These are phyloP conservation scores for Spilosoma lubricipeda DNA, from an alignment of 2,888 invertebrate genomes.

Conservation along the genomic window DNA sequence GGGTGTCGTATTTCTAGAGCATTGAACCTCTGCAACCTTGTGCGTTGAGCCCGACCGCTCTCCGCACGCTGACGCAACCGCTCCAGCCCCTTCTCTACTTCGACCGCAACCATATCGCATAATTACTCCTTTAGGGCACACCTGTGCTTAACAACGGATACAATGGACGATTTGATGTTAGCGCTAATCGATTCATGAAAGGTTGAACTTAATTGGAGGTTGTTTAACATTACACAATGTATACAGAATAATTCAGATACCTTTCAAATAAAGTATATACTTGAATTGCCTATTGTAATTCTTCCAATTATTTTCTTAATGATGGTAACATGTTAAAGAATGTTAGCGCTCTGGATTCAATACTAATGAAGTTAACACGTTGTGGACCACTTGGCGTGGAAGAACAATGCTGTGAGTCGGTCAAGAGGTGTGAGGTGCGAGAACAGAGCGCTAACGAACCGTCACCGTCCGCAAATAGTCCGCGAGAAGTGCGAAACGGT, in stretches of 20 bases:
- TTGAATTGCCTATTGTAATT: slow-evolving; percentile 39
- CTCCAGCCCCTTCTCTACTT: slow-evolving; percentile 81
- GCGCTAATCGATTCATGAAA: slow-evolving; percentile 77
- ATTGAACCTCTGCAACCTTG: slow-evolving; percentile 86
- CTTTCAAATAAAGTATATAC: slow-evolving; percentile 46
- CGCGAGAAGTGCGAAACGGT: slow-evolving; percentile 81
- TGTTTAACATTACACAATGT: slow-evolving; percentile 68
- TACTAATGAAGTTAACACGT: slow-evolving; percentile 60
- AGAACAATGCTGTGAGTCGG: slow-evolving; percentile 62
- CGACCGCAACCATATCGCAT: slow-evolving; percentile 75
- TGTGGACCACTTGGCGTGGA: slow-evolving; percentile 47
- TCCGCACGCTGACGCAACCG: slow-evolving; percentile 82
- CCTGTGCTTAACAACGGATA: slow-evolving; percentile 72
- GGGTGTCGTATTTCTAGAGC: slow-evolving; percentile 85
- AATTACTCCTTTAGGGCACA: slow-evolving; percentile 85
- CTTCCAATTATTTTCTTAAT: slow-evolving; percentile 26
- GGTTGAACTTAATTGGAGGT: slow-evolving; percentile 78
- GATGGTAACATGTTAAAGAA: slow-evolving; percentile 23
- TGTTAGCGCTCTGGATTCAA: slow-evolving; percentile 24
- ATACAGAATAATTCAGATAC: slow-evolving; percentile 36
- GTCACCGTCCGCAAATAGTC: slow-evolving; percentile 76
- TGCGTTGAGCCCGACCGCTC: slow-evolving; percentile 84
- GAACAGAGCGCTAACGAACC: slow-evolving; percentile 72
- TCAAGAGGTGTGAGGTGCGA: slow-evolving; percentile 60
- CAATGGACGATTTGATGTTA: slow-evolving; percentile 73